Evolutionary conservation across 2,888 invertebrate species (phyloP).

Genomic region (Amiota communis): DNA sequence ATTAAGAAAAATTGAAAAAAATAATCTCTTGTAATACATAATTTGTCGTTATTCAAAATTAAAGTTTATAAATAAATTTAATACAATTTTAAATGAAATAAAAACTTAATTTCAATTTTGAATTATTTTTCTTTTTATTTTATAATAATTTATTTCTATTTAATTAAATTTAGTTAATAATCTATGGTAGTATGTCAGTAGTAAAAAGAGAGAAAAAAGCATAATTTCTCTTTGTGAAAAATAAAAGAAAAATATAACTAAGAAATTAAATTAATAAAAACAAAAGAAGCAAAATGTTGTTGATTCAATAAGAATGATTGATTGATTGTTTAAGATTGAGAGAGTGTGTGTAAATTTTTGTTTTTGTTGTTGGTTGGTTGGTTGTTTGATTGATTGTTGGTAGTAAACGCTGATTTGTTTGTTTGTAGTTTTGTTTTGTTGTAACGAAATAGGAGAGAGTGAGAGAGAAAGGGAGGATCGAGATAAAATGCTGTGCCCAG

Average conservation of each 20-base stretch:
- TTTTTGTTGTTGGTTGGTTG: constrained; percentile 10
- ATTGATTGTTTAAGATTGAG: constrained; percentile 1
- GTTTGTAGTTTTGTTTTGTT: background rate
- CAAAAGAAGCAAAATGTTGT: constrained; percentile 36
- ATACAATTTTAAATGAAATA: no score
- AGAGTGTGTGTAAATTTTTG: background rate
- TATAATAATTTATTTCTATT: background rate
- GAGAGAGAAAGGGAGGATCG: background rate
- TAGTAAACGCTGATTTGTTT: constrained; percentile 3
- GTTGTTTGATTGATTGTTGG: no score
- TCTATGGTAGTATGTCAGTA: background rate
- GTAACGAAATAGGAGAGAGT: background rate
- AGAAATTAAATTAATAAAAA: constrained; percentile 29
- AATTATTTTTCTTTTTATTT: background rate
- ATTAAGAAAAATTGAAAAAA: no score
- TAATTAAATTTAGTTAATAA: background rate
- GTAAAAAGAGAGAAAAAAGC: background rate
- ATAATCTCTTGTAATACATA: no score
- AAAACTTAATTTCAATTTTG: no score
- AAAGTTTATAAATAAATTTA: no score
- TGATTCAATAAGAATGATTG: constrained; percentile 33
- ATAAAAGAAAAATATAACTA: constrained; percentile 8
- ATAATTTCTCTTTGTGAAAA: background rate
- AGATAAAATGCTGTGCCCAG: background rate
- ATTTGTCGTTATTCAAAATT: no score